A percentile compares a stretch with the other conserved stretches of the same genome.
Conservation (phyloP, 2,113 vertebrate species). For the Salvelinus fontinalis region DNA sequence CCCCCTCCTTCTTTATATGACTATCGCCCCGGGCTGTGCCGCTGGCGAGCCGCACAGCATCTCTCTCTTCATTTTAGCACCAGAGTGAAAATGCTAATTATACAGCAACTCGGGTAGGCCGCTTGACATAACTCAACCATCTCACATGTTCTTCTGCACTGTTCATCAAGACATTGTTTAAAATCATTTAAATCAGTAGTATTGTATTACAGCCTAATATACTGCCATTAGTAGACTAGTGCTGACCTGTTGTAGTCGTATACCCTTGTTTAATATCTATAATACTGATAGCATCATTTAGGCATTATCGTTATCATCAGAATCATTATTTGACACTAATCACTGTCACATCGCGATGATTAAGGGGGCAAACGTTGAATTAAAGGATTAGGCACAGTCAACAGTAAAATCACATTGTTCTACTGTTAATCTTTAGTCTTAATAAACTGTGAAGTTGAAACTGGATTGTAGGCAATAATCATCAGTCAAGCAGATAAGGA, state of each 20-base stretch:
- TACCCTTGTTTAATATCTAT: neutral
- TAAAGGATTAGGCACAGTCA: neutral
- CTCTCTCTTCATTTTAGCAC: constrained; percentile 77
- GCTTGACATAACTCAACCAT: constrained; percentile 48
- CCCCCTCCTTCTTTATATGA: constrained; percentile 69
- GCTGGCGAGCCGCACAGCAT: constrained; percentile 75
- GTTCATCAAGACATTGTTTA: constrained; percentile 30
- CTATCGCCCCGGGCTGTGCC: constrained; percentile 80
- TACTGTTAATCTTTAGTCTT: neutral
- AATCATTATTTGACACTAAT: neutral
- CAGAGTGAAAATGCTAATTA: constrained; percentile 86
- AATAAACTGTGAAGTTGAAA: neutral
- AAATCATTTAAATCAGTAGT: neutral
- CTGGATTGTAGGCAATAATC: neutral
- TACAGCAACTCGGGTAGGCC: constrained; percentile 37
- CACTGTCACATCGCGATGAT: neutral
- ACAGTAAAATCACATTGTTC: neutral
- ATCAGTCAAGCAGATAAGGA: neutral
- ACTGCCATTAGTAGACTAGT: too few relatives aligned
- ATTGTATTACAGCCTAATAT: too few relatives aligned
- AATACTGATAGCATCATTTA: neutral
- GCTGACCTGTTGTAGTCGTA: too few relatives aligned
- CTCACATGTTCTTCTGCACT: constrained; percentile 41
- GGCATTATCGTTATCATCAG: neutral
- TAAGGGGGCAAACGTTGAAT: neutral